Evolutionary conservation across 35 echinoderm and acorn worm species (phyloP), one percentile per base, ranked within the genome.

Genomic region (Apostichopus parvimensis): DNA sequence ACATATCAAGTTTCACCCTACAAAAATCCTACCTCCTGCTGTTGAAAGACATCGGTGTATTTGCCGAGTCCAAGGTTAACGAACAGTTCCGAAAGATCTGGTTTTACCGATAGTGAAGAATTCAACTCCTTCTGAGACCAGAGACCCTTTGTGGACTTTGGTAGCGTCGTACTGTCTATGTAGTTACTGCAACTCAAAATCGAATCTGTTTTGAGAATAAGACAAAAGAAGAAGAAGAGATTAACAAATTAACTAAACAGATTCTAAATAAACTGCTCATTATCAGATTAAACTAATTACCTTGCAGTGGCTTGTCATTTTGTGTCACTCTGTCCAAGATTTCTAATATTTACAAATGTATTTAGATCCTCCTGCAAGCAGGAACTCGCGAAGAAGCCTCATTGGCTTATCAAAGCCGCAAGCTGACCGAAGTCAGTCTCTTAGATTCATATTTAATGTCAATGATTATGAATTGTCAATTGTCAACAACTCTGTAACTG

Each of bases 41-140:
- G 97, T 92, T 98, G 97, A 94, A 98, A 98, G 90, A 98, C 95
- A 82, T 96, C 91, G 52, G 93, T 95, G 77, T 98, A 98, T 92
- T 98, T 98, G 6, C 94, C 93, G 5, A 98, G 93, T 1, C 97
- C 97, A 7, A 98, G 94, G 45, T 96, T 96, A 70, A 95, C 87
- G 80, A 98, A 96, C 11, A 98, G 82, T 17, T 98, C 97, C 7
- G 86, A 82, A 14, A 98, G 87, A 78, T 98, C 97, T 12, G 91
- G 94, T 93, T 94, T 94, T 0, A 66, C 53, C 53, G 90, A 80
- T 14, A 87, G 60, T n/a, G 90, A 92, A 20, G 77, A 26, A 66
- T 73, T 93, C 56, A 91, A 56, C 14, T 93, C 92, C 11, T 65
- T 87, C 18, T 77, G 93, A 15, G 94, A 75, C 97, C 97, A 98